Conservation (phyloP, 2,888 invertebrate species). For the Athrips mouffetella region DNA sequence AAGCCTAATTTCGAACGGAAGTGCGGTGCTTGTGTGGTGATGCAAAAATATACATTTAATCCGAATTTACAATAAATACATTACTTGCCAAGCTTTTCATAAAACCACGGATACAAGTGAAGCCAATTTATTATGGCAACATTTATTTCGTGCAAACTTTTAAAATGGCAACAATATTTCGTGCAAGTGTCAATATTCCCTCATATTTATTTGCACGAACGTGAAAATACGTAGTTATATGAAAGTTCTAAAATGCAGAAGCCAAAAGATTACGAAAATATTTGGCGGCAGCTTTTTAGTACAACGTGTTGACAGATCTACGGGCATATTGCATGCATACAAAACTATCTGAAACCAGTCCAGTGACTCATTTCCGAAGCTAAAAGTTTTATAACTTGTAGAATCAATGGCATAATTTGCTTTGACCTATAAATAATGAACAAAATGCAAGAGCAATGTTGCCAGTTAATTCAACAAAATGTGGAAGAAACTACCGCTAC, state of each 20-base stretch:
- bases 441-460: too few species aligned
- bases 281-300: neutral
- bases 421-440: too few species aligned
- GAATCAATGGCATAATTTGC: too few species aligned
- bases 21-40: conserved; percentile 62
- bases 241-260: neutral
- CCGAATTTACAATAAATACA: conserved; percentile 12
- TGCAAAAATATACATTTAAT: conserved; percentile 60
- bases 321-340: conserved; percentile 38
- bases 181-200: neutral
- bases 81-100: conserved; percentile 6
- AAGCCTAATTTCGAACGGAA: conserved; percentile 74
- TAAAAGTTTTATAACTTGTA: too few species aligned
- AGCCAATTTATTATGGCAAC: neutral
- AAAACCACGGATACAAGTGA: conserved; percentile 13
- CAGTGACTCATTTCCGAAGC: too few species aligned
- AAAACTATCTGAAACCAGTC: conserved; percentile 45
- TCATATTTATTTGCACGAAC: too few species aligned
- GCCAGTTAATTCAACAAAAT: too few species aligned
- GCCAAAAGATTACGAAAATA: neutral
- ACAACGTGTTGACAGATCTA: too few species aligned
- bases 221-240: too few species aligned
- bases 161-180: conserved; percentile 1
- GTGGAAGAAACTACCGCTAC: too few species aligned
- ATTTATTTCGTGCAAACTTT: neutral